Percentiles rank a stretch among this genome's conserved stretches.
These are phyloP conservation scores for Dipus sagitta DNA, from an alignment of 2,797 vertebrate genomes.

Conservation along the genomic window DNA sequence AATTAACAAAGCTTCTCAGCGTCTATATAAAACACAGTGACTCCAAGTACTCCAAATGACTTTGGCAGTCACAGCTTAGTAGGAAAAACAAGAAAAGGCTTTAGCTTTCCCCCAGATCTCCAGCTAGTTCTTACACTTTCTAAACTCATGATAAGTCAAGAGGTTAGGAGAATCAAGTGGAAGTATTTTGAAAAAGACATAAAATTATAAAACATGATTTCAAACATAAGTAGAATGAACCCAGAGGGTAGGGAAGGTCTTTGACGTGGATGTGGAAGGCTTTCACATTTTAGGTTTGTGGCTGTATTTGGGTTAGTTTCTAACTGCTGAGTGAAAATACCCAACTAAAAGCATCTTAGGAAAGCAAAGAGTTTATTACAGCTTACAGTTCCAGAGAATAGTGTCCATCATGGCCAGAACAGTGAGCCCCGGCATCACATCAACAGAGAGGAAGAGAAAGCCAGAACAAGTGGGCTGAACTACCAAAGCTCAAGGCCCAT, in stretches of 20 bases:
- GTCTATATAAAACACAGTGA: constrained; percentile 7
- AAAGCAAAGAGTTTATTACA: too few species aligned
- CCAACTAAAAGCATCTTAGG: too few species aligned
- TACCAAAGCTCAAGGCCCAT: too few species aligned
- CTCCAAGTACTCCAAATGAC: background rate
- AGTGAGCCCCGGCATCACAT: too few species aligned
- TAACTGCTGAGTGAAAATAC: too few species aligned
- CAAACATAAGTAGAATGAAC: background rate
- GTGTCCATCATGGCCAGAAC: too few species aligned
- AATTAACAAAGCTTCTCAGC: constrained; percentile 29
- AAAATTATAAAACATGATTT: background rate
- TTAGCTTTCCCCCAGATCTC: background rate
- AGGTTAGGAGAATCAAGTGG: background rate
- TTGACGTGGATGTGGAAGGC: background rate
- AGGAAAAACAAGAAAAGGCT: background rate
- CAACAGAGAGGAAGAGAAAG: too few species aligned
- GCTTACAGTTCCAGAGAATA: too few species aligned
- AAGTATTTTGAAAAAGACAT: background rate
- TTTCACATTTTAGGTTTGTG: constrained; percentile 34
- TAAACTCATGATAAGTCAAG: background rate
- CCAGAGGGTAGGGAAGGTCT: background rate
- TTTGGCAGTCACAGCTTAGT: constrained; percentile 2
- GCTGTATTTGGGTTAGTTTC: too few species aligned
- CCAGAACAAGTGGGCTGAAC: too few species aligned
- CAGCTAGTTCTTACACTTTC: background rate